Conservation (phyloP, 1,140 invertebrate genomes). For the Caenorhabditis briggsae region DNA sequence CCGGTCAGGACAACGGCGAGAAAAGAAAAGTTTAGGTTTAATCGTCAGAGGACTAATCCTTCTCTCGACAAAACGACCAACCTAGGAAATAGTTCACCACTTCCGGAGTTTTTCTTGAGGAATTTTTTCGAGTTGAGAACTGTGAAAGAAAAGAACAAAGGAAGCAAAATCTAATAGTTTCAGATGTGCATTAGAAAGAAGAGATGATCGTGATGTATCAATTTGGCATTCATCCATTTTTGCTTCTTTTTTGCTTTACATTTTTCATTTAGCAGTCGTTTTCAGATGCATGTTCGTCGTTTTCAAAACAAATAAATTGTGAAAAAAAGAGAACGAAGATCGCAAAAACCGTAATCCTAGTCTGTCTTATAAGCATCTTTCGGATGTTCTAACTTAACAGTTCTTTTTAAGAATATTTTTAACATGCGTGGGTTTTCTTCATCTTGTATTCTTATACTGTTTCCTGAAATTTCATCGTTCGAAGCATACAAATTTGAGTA, state of each 20-base stretch:
- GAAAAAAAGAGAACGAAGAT: not conserved
- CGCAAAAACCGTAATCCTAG: not conserved
- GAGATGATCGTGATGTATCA: not conserved
- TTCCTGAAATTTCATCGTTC: not conserved
- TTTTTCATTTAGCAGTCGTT: not conserved
- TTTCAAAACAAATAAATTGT: constrained; percentile 1
- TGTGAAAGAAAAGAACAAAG: no score
- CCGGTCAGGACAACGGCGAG: not conserved
- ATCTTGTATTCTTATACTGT: constrained; percentile 34
- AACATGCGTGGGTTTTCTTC: not conserved
- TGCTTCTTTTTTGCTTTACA: not conserved
- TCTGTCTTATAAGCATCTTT: no score
- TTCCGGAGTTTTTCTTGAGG: not conserved
- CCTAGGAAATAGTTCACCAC: not conserved
- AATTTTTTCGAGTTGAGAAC: not conserved
- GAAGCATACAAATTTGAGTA: constrained; percentile 17
- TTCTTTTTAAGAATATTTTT: no score
- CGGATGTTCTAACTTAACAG: no score
- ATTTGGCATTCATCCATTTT: not conserved
- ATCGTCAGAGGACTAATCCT: not conserved
- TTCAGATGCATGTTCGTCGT: not conserved
- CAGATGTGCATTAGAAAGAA: not conserved
- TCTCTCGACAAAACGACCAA: not conserved
- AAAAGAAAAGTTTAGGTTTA: not conserved
- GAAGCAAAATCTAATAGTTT: not conserved